These are phyloP conservation scores for Anguilla pacifica DNA, from an alignment of 2,797 vertebrate genomes.

Conservation along the genomic window DNA sequence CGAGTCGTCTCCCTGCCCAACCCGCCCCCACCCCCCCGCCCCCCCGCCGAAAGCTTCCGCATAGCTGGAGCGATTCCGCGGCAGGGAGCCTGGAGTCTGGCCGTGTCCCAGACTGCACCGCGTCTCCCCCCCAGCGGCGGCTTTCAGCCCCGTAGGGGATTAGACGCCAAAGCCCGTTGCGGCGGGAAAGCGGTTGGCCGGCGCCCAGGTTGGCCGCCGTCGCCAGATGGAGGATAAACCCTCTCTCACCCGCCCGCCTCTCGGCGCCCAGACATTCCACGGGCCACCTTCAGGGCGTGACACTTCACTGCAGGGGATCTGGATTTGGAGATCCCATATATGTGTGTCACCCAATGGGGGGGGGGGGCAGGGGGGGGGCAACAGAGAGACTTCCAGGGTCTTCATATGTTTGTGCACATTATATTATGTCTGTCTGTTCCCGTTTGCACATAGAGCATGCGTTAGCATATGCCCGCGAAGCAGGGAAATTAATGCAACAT, in stretches of 20 bases:
- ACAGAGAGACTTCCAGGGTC: not conserved
- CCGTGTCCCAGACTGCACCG: not conserved
- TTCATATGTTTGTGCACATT: not conserved
- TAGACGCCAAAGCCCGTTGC: slow-evolving; percentile 70
- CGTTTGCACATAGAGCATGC: not conserved
- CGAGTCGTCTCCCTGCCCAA: no score
- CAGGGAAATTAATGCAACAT: not conserved
- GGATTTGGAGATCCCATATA: not conserved
- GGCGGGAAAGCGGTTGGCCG: slow-evolving; percentile 48
- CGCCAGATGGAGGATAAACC: slow-evolving; percentile 24
- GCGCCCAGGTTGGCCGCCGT: slow-evolving; percentile 40
- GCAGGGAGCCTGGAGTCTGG: not conserved
- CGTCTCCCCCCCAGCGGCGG: not conserved
- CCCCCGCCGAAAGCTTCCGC: not conserved
- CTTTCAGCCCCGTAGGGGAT: slow-evolving; percentile 42
- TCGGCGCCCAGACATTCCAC: not conserved
- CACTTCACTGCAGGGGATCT: not conserved
- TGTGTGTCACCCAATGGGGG: not conserved
- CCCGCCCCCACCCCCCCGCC: no score
- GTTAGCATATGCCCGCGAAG: not conserved
- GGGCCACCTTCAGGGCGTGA: not conserved
- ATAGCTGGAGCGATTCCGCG: not conserved
- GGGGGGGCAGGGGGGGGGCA: not conserved
- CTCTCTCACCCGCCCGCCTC: slow-evolving; percentile 13
- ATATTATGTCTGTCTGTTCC: not conserved